Percentiles rank a stretch among this genome's conserved stretches.
These are phyloP conservation scores for Ochropacha duplaris DNA, from an alignment of 2,888 invertebrate species.

Conservation along the genomic window DNA sequence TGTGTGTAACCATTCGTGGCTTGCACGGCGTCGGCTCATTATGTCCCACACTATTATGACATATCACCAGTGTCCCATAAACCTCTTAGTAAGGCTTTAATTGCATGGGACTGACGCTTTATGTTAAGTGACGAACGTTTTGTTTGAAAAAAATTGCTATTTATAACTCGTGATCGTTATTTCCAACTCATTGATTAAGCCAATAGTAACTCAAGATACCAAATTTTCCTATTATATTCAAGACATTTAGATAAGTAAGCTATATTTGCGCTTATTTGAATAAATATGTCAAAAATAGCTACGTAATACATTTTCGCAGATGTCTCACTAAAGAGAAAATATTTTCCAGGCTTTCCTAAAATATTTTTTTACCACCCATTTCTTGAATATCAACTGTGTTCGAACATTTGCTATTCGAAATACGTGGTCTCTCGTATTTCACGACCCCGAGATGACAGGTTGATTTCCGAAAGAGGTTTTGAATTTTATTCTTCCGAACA, in stretches of 20 bases:
- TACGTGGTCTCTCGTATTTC: not conserved
- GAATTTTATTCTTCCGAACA: not conserved
- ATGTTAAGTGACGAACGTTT: not conserved
- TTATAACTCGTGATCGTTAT: no score
- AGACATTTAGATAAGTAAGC: no score
- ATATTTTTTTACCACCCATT: not conserved
- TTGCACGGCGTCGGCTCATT: conserved; percentile 46
- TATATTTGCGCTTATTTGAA: not conserved
- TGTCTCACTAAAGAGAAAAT: not conserved
- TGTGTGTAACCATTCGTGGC: conserved; percentile 56
- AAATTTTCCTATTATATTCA: no score
- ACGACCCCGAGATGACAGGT: not conserved
- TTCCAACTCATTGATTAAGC: no score
- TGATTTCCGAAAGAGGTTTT: not conserved
- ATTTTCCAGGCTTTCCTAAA: not conserved
- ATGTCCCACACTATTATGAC: conserved; percentile 52
- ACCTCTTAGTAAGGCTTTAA: not conserved
- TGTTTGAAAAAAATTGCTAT: no score
- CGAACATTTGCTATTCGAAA: not conserved
- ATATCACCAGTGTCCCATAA: conserved; percentile 31
- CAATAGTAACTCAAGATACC: no score
- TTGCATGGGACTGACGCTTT: not conserved
- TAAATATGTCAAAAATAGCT: not conserved
- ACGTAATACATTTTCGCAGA: not conserved
- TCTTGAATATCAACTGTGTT: not conserved